Percentiles rank a stretch among this genome's conserved stretches.
Evolutionary conservation across 1,140 invertebrate genomes (phyloP).

Genomic region (Euschistus heros): DNA sequence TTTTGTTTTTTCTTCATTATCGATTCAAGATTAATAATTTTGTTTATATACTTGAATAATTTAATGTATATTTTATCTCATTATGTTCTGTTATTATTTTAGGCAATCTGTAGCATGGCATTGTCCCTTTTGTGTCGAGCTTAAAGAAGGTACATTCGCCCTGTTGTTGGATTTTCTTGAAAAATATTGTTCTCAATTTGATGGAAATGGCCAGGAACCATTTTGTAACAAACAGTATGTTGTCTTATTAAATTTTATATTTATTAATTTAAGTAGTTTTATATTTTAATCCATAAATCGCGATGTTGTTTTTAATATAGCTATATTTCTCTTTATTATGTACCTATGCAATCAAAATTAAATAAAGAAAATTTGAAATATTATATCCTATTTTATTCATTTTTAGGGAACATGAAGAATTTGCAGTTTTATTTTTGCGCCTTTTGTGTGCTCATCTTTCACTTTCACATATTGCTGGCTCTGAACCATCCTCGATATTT

Average conservation of each 20-base stretch:
- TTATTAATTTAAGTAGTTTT: too few relatives aligned
- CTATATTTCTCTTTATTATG: too few relatives aligned
- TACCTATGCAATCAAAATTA: not conserved
- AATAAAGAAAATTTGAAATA: slow-evolving; percentile 1
- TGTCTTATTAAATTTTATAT: not conserved
- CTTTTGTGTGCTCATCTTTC: slow-evolving; percentile 49
- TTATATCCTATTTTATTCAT: slow-evolving; percentile 2
- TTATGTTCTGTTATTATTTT: slow-evolving; percentile 24
- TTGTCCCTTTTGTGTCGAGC: slow-evolving; percentile 51
- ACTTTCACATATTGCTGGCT: slow-evolving; percentile 42
- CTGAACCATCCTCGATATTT: slow-evolving; percentile 39
- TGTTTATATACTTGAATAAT: too few relatives aligned
- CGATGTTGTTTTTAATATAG: too few relatives aligned
- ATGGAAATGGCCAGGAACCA: slow-evolving; percentile 31
- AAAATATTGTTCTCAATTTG: slow-evolving; percentile 45
- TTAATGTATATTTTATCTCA: not conserved
- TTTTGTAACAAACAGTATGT: slow-evolving; percentile 15
- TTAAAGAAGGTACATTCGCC: slow-evolving; percentile 49
- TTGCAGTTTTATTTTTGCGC: slow-evolving; percentile 47
- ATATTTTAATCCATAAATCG: too few relatives aligned
- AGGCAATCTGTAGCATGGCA: slow-evolving; percentile 46
- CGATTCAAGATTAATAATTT: too few relatives aligned
- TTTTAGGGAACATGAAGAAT: slow-evolving; percentile 45
- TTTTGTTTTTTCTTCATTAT: too few relatives aligned
- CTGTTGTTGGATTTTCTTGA: slow-evolving; percentile 46